Percentiles rank a stretch among this genome's conserved stretches.
Evolutionary conservation across 37 sponge, comb jelly and placozoan genomes (phyloP).

Genomic region (Amphimedon queenslandica): DNA sequence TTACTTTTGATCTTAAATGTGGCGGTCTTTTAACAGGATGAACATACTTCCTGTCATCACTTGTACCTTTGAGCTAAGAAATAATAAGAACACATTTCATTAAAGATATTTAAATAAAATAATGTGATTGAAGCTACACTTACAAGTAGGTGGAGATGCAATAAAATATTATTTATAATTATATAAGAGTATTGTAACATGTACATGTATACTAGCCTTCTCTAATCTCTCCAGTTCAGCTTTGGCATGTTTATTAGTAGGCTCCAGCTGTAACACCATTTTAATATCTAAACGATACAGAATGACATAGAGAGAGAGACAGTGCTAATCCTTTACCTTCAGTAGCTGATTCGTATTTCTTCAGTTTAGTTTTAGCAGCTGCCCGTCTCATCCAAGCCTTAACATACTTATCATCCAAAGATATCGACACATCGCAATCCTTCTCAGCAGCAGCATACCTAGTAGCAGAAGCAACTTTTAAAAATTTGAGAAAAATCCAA

Average conservation of each 20-base stretch:
- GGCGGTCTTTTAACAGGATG: slow-evolving; percentile 57
- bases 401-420: slow-evolving; percentile 59
- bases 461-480: too few relatives aligned
- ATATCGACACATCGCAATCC: slow-evolving; percentile 58
- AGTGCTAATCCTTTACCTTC: slow-evolving; percentile 22
- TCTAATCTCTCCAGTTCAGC: slow-evolving; percentile 52
- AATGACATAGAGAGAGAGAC: not conserved
- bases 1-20: slow-evolving; percentile 73
- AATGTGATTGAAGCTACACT: not conserved
- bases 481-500: too few relatives aligned
- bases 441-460: slow-evolving; percentile 78
- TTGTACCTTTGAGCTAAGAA: not conserved
- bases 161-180: not conserved
- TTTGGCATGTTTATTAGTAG: slow-evolving; percentile 61
- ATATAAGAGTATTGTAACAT: not conserved
- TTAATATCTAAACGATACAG: slow-evolving; percentile 47
- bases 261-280: slow-evolving; percentile 57
- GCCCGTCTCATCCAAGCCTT: slow-evolving; percentile 79
- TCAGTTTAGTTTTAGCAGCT: slow-evolving; percentile 38
- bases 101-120: not conserved
- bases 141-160: not conserved
- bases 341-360: slow-evolving; percentile 25
- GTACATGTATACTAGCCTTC: not conserved
- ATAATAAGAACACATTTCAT: not conserved
- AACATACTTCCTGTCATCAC: slow-evolving; percentile 14